phyloP scores from a whole-genome alignment of 2,797 vertebrate genomes.

The Apogon hyalosoma region DNA sequence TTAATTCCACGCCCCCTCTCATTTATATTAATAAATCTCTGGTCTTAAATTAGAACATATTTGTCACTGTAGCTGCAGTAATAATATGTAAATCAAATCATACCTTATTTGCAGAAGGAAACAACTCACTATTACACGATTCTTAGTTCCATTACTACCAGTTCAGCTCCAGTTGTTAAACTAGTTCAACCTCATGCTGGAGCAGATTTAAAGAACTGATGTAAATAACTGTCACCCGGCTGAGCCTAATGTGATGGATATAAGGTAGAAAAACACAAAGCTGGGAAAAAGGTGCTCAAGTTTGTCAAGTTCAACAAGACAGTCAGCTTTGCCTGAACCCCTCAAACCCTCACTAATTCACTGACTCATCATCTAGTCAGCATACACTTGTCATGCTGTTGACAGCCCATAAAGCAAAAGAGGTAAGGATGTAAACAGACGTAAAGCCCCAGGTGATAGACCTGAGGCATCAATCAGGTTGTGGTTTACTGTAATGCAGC shows the following conservation, averaged over 20 bases:
- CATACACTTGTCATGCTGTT: conserved; percentile 29
- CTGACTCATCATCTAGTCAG: conserved; percentile 7
- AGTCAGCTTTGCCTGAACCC: conserved; percentile 39
- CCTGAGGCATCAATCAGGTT: background rate
- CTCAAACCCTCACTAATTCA: conserved; percentile 1
- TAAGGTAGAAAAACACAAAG: background rate
- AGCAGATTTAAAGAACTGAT: background rate
- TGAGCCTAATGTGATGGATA: background rate
- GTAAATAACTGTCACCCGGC: conserved; percentile 5
- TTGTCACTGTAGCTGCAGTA: conserved; percentile 6
- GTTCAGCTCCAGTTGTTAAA: background rate
- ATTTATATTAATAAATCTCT: background rate
- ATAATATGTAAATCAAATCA: conserved; percentile 22
- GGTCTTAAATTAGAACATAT: conserved; percentile 10
- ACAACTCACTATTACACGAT: conserved; percentile 3
- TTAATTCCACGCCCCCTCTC: conserved; percentile 11
- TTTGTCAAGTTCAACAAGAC: conserved; percentile 66
- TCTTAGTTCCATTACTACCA: background rate
- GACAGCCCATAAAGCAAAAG: background rate
- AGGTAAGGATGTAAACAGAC: conserved; percentile 20
- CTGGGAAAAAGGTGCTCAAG: conserved; percentile 17
- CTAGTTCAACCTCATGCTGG: conserved; percentile 41
- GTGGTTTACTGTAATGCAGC: too few relatives aligned
- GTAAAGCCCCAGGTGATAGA: background rate
- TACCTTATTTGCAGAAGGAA: conserved; percentile 28